Evolutionary conservation across 2,113 vertebrate species (phyloP), one percentile per base, ranked within the genome.

Genomic region (Nibea albiflora): DNA sequence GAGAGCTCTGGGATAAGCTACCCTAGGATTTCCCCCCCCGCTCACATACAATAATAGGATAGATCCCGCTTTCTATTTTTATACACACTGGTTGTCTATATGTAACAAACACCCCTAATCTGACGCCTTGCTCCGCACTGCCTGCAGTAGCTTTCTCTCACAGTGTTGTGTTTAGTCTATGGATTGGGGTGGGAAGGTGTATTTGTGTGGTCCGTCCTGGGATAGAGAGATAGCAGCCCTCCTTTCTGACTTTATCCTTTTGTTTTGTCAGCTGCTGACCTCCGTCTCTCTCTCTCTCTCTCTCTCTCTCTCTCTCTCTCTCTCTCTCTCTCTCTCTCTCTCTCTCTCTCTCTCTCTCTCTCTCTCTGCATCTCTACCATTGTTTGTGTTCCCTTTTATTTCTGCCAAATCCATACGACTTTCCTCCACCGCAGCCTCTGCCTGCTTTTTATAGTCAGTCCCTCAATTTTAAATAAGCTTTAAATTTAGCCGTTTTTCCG

Each of bases 211-310:
- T 90, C 80, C 67, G 63, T 87, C 78, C 84, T 88, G 92, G 89
- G 86, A 85, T 76, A 60, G 83, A 88, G 89, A 85, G 83, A 91
- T 93, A 85, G 69, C 78, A 53, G 80, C 69, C 67, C 73, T 89
- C 76, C 61, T 86, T 87, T 93, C 80, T 92, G 82, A 88, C 83
- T 90, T 87, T 78, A 87, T 85, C 80, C 84, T 84, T 86, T 91
- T 94, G 92, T 93, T 94, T 92, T 93, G 84, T 92, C 92, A 93
- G 92, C 90, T 92, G 91, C 76, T 85, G 89, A 87, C 88, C 81
- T 49, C 67, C 61, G 62, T 85, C 71, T 89, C 80, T 81, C 69
- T 76, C 69, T 76, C 69, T 78, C 66, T 76, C 72, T 47, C 69
- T 76, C 69, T 78, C 66, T 76, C 72, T 47, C 69, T 76, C 69